Conservation (phyloP, 2,113 vertebrate genomes). For the Bucco capensis region DNA sequence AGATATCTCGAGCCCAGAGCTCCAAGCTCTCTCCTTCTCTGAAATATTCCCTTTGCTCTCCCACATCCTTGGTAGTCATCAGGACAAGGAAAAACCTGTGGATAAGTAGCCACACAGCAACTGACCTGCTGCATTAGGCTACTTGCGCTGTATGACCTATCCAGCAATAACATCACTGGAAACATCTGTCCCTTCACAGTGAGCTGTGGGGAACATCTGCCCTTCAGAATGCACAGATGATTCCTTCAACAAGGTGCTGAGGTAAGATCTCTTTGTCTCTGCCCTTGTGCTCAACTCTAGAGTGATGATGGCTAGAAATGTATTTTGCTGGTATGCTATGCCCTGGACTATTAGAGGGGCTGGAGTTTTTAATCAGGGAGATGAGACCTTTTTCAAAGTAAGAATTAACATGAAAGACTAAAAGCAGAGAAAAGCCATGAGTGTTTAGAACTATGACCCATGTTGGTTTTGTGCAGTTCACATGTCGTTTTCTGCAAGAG, state of each 20-base stretch:
- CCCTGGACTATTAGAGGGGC: not conserved
- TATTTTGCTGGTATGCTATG: not conserved
- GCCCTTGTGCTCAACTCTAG: fast-evolving
- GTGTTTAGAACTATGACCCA: not conserved
- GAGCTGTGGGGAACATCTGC: not conserved
- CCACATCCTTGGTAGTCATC: not conserved
- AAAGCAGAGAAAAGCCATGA: not conserved
- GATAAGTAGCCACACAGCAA: not conserved
- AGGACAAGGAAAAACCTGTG: not conserved
- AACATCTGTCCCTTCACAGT: not conserved
- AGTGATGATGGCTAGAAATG: not conserved
- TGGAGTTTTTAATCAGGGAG: not conserved
- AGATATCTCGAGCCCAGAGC: not conserved
- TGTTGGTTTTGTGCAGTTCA: not conserved
- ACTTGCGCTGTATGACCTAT: not conserved
- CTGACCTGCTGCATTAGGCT: not conserved
- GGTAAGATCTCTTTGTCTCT: not conserved
- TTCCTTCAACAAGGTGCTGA: not conserved
- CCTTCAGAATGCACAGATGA: not conserved
- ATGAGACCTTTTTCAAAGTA: not conserved
- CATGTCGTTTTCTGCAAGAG: not conserved
- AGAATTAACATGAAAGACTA: not conserved
- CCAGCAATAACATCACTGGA: not conserved
- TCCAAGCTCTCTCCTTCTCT: not conserved
- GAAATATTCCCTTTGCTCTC: not conserved